Evolutionary conservation across 1,140 invertebrate species (phyloP), one percentile per base, ranked within the genome.

Genomic region (Scaptodrosophila lebanonensis): DNA sequence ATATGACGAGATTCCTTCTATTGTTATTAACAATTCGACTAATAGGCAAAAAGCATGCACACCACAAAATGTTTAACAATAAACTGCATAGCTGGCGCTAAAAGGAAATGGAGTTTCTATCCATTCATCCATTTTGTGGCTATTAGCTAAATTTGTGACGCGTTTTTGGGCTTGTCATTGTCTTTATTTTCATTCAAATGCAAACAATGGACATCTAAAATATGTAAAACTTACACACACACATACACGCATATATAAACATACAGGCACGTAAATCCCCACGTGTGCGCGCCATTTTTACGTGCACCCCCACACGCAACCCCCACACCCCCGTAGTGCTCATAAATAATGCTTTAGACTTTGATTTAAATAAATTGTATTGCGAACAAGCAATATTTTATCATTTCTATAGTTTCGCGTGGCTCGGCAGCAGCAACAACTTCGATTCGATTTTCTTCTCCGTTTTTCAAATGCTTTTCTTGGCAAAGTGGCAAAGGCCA

Each of bases 341-440:
- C 75, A 72, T 79, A 79, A 82, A 79, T 79, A 79, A 79, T 75
- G 75, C 75, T 79, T 82, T 79, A 79, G 69, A 82, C 75, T 79
- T 75, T 79, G 75, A 79, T 79, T 79, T 79, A 79, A 79, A 79
- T 79, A 82, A 79, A 79, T 79, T 82, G 75, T 79, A 79, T 82
- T 54, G 71, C 70, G 65, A 82, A 82, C 62, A 56, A 60, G 65
- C 66, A n/a, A 79, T 79, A 79, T 79, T 82, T 79, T 79, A 79
- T 79, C 75, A 79, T 79, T 79, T 79, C 63, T 59, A 77, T 61
- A 51, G 71, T 66, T 75, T 57, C 39, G 35, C 35, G 42, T 45
- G 8, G 8, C 6, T 17, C 39, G 27, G 29, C 38, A 45, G n/a
- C n/a, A n/a, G n/a, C n/a, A n/a, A n/a, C n/a, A n/a, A n/a, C n/a